Base-by-base conservation (phyloP, 2,888 invertebrate species). In the Watsonalla cultraria region DNA sequence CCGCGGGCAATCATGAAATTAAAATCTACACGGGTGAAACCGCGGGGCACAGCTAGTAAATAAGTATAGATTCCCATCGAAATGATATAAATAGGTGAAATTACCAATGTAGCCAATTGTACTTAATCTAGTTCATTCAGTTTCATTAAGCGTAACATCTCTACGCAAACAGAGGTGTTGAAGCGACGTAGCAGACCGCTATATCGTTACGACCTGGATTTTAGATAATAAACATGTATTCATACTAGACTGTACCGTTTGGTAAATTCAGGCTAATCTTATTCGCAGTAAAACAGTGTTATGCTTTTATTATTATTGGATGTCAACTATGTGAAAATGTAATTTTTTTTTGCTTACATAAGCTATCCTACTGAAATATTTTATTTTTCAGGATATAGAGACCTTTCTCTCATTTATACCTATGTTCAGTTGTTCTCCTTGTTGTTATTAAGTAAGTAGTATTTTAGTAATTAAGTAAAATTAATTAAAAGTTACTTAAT, bases 181-280 rank as follows among this genome's bases (percentile, higher is more conserved):
- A 7, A 6, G 13, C 34, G 35, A 48, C 35, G 13, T 35, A 35
- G 13, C 48, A 35, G 35, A 48, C 15, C 13, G 37, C 35, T 14
- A 35, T 8, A 5, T 11, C 9, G 46, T 15, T 24, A 24, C 24
- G 48, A 24, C 48, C 48, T 48, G 48, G 14, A 48, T 35, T 48
- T 48, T 8, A 48, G 37, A 48, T 48, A 47, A 35, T 47, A 48
- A 48, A 48, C 48, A 48, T 48, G 14, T 48, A 48, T 48, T 34
- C 13, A 7, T 34, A 14, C 48, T 48, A 47, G 47, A 47, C 5
- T 37, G n/a, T 48, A 48, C 48, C 14, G 48, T 48, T 48, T 7
- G 35, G 7, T 7, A 14, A 34, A 48, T 48, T 24, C 14, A 48
- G 48, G 48, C 37, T 48, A 48, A 48, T 48, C n/a, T 8, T 5